Base-by-base conservation (phyloP, 1,140 invertebrate genomes). In the Riptortus pedestris region DNA sequence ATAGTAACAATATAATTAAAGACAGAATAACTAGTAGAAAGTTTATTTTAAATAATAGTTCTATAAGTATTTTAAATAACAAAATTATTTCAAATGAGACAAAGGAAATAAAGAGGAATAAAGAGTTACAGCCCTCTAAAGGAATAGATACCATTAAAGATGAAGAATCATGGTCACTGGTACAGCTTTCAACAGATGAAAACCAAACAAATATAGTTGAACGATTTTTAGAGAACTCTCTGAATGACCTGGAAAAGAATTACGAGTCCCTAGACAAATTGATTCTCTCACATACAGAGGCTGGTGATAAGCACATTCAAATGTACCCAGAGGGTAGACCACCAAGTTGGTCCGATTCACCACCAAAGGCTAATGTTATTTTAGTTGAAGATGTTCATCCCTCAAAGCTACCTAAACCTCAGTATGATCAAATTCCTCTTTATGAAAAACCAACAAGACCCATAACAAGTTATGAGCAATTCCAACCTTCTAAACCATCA, bases 311-410 rank as follows among this genome's bases (percentile, higher is more conserved):
- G 48, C 60, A 24, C 28, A 64, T 57, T 51, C 66, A 45, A n/a
- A 57, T 12, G 29, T 62, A 45, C 60, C 66, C 58, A 12, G 43
- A 47, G 28, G 47, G 24, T 18, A 65, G 28, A 7, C 65, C 57
- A 24, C 57, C 31, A 14, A 62, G 55, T 48, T 65, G 57, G 45
- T 2, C 20, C n/a, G 28, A 33, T 20, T 48, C 22, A 31, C 63
- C 33, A 20, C 20, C 9, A 14, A 45, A 38, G 18, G 60, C 65
- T n/a, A 48, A 63, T 57, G 64, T 69, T 11, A 68, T 67, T 27
- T 33, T 69, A n/a, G 60, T 69, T 20, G 63, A 69, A 66, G 68
- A 69, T 59, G 62, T 66, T 45, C 64, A 67, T 47, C 64, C 65
- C 18, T 52, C 63, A 16, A 52, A 63, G 26, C 59, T 69, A 18